Conservation (phyloP, 1,140 invertebrate species). For the Hestina assimilis region DNA sequence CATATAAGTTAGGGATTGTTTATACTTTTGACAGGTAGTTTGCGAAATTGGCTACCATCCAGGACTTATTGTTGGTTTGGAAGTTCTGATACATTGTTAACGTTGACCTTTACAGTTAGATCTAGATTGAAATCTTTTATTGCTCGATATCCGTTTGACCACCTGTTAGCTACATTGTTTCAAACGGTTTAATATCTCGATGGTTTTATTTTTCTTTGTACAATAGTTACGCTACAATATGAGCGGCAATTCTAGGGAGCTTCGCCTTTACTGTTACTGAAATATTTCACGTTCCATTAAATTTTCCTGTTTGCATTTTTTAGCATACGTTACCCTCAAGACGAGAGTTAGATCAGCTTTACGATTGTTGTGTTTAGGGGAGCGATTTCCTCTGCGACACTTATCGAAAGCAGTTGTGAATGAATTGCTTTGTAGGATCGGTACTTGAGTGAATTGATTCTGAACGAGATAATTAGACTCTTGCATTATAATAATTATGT, state of each 20-base stretch:
- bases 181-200: too few relatives aligned
- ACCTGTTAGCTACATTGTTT: neutral
- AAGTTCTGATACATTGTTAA: slow-evolving; percentile 33
- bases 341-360: slow-evolving; percentile 52
- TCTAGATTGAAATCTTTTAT: slow-evolving; percentile 14
- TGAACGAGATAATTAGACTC: neutral
- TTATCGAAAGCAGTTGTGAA: slow-evolving; percentile 21
- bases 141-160: slow-evolving; percentile 6
- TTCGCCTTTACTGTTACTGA: slow-evolving; percentile 50
- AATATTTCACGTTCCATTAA: slow-evolving; percentile 76
- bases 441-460: slow-evolving; percentile 14
- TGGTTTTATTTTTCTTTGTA: neutral
- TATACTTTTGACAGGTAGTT: slow-evolving; percentile 20
- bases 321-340: slow-evolving; percentile 73
- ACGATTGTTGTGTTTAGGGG: slow-evolving; percentile 64
- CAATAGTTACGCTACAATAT: slow-evolving; percentile 31
- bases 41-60: slow-evolving; percentile 23
- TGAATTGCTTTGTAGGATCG: slow-evolving; percentile 5
- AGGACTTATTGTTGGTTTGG: slow-evolving; percentile 29
- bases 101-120: slow-evolving; percentile 22
- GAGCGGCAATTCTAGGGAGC: slow-evolving; percentile 54
- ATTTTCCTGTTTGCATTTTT: slow-evolving; percentile 77
- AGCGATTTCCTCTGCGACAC: slow-evolving; percentile 34
- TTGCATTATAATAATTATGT: too few relatives aligned
- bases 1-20: slow-evolving; percentile 10